Conservation (phyloP, 1,140 invertebrate species). For the Tyrophagus putrescentiae region DNA sequence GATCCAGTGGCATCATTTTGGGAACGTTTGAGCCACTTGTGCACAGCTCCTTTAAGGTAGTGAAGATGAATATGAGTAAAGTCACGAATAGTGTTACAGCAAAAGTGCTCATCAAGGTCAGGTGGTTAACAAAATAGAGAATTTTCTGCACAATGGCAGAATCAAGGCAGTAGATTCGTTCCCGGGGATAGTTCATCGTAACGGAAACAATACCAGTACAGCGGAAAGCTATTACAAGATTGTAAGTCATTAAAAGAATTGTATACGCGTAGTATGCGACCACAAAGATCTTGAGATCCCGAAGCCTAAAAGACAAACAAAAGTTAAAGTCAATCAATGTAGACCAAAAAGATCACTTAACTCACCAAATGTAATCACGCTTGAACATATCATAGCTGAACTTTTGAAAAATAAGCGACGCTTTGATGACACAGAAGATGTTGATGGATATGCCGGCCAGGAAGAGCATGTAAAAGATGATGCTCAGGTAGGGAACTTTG, state of each 20-base stretch:
- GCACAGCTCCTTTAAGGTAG: conserved; percentile 20
- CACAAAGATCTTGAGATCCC: not conserved
- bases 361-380: conserved; percentile 4
- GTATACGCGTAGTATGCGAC: not conserved
- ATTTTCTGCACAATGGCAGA: conserved; percentile 4
- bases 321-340: not conserved
- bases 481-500: not conserved
- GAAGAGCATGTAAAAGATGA: conserved; percentile 2
- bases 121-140: not conserved
- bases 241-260: not conserved
- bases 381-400: conserved; percentile 10
- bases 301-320: conserved; percentile 4
- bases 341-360: conserved; percentile 8
- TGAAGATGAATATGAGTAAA: conserved; percentile 18
- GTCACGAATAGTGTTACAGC: conserved; percentile 3
- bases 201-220: not conserved
- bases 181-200: not conserved
- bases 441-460: not conserved
- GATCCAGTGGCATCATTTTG: not conserved
- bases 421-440: conserved; percentile 9
- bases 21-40: conserved; percentile 5
- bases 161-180: conserved; percentile 12
- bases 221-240: conserved; percentile 6
- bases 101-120: not conserved
- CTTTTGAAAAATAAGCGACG: not conserved